Percentiles rank a stretch among this genome's conserved stretches.
phyloP scores from a whole-genome alignment of 2,113 vertebrate genomes.

The Cottus gobio region DNA sequence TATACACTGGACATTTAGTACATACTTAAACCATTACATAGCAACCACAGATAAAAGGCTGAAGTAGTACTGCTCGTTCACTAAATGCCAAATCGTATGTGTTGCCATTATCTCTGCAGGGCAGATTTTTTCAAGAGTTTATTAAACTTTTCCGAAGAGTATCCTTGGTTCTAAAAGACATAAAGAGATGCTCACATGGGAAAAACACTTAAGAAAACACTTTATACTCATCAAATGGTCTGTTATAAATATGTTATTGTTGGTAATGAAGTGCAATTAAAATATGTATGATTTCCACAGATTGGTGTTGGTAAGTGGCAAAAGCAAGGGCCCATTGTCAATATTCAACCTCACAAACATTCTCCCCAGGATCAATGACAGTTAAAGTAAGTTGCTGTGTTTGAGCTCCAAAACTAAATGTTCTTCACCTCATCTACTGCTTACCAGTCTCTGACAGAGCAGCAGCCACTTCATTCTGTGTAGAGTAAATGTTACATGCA shows the following conservation, averaged over 20 bases:
- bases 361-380: neutral
- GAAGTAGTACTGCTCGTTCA: constrained; percentile 11
- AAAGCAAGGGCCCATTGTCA: neutral
- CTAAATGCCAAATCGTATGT: constrained; percentile 33
- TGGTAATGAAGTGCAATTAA: neutral
- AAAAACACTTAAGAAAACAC: neutral
- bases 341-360: neutral
- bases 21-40: constrained; percentile 49
- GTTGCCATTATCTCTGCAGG: constrained; percentile 40
- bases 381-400: neutral
- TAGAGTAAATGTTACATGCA: constrained; percentile 99
- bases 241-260: neutral
- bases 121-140: constrained; percentile 22
- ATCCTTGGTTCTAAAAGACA: constrained; percentile 36
- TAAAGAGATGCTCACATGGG: neutral
- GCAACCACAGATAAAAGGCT: constrained; percentile 58
- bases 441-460: constrained; percentile 88
- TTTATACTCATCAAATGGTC: neutral
- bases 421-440: constrained; percentile 1
- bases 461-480: constrained; percentile 97
- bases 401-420: constrained; percentile 1
- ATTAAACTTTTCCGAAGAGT: constrained; percentile 43
- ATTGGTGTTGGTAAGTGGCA: neutral
- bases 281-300: neutral
- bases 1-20: constrained; percentile 27